phyloP scores from a whole-genome alignment of 2,888 invertebrate species.

The Amiota minor region DNA sequence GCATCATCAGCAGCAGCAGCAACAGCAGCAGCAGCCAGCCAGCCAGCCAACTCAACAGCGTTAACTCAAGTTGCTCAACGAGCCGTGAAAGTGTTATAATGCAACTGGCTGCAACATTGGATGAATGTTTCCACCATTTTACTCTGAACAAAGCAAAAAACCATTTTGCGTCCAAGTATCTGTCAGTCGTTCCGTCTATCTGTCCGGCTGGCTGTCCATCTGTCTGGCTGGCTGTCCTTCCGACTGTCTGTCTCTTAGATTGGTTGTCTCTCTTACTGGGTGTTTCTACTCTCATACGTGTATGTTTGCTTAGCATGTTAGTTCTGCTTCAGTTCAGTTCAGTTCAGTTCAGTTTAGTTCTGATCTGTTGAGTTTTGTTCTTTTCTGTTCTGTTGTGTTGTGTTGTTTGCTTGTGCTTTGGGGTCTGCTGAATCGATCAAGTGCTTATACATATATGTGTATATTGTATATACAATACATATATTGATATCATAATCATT shows the following conservation, averaged over 20 bases:
- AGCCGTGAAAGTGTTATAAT: conserved; percentile 74
- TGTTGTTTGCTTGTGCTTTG: conserved; percentile 21
- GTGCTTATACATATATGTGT: not conserved
- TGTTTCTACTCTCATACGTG: not conserved
- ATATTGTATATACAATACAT: not conserved
- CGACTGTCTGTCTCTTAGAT: not conserved
- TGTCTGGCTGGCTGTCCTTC: not conserved
- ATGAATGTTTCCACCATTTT: not conserved
- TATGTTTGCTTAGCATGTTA: conserved; percentile 4
- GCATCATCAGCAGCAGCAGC: conserved; percentile 32
- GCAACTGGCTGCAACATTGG: conserved; percentile 54
- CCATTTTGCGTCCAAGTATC: not conserved
- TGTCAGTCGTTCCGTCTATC: not conserved
- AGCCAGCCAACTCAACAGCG: conserved; percentile 29
- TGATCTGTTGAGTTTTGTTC: conserved; percentile 46
- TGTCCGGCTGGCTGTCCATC: not conserved
- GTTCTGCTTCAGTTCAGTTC: conserved; percentile 21
- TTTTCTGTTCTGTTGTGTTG: too few species aligned
- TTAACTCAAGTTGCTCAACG: conserved; percentile 62
- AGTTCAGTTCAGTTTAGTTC: conserved; percentile 34
- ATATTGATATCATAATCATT: conserved; percentile 61
- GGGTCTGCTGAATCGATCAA: conserved; percentile 26
- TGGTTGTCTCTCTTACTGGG: not conserved
- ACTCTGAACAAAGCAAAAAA: not conserved
- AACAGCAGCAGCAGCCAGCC: conserved; percentile 39